Evolutionary conservation across 2,888 invertebrate genomes (phyloP).

Genomic region (Scaeva pyrastri): DNA sequence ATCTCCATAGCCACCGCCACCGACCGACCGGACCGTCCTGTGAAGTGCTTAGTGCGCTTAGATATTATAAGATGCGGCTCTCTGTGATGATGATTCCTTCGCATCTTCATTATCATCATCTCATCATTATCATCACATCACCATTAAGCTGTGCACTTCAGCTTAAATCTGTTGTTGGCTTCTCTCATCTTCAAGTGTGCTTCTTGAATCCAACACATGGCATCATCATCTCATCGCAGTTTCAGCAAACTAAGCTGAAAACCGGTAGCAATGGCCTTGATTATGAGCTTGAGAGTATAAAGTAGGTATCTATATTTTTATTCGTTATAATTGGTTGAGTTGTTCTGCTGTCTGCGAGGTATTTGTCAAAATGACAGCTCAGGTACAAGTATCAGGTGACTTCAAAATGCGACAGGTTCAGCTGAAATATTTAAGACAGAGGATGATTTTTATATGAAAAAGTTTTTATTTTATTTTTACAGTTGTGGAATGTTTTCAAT

Average conservation of each 20-base stretch:
- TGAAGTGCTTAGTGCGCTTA: constrained; percentile 7
- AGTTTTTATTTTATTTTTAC: background rate
- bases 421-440: constrained; percentile 7
- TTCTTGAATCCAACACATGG: background rate
- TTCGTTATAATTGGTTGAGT: constrained; percentile 36
- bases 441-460: background rate
- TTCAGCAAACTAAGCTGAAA: constrained; percentile 34
- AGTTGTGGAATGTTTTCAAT: constrained; percentile 11
- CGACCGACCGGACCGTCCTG: background rate
- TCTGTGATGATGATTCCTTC: constrained; percentile 37
- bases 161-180: constrained; percentile 59
- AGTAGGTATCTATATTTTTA: constrained; percentile 4
- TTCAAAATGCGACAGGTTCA: constrained; percentile 18
- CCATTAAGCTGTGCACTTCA: constrained; percentile 53
- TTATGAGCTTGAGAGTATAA: constrained; percentile 52
- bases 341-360: constrained; percentile 28
- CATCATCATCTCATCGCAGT: too few relatives aligned
- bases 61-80: constrained; percentile 43
- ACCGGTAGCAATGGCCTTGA: constrained; percentile 74
- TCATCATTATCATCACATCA: constrained; percentile 22
- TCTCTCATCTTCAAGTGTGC: constrained; percentile 41
- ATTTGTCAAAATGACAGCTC: constrained; percentile 48
- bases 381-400: constrained; percentile 28
- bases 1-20: background rate
- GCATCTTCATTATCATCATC: constrained; percentile 29